Percentiles rank a stretch among this genome's conserved stretches.
phyloP scores from a whole-genome alignment of 2,888 invertebrate species.

The Venusia cambrica region DNA sequence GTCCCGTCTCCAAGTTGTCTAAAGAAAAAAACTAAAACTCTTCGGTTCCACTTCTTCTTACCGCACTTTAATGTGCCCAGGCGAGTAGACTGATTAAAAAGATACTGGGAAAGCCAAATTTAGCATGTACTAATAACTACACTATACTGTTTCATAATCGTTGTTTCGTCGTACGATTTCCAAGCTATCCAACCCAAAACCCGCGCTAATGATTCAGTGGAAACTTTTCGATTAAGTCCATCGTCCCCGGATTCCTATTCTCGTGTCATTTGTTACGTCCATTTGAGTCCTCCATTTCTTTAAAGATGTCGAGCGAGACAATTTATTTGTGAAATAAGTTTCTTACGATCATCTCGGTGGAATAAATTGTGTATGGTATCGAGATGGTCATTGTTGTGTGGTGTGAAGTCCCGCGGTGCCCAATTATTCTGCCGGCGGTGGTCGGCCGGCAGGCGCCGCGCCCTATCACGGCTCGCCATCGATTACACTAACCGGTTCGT shows the following conservation, averaged over 20 bases:
- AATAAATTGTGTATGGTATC: slow-evolving; percentile 30
- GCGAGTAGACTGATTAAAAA: too few relatives aligned
- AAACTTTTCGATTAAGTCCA: slow-evolving; percentile 47
- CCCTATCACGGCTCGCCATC: slow-evolving; percentile 77
- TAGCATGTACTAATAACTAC: too few relatives aligned
- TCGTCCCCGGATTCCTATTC: slow-evolving; percentile 53
- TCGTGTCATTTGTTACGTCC: slow-evolving; percentile 56
- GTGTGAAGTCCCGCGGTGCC: slow-evolving; percentile 79
- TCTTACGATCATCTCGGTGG: slow-evolving; percentile 35
- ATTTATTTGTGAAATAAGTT: slow-evolving; percentile 53
- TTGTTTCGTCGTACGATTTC: too few relatives aligned
- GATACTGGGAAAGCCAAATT: too few relatives aligned
- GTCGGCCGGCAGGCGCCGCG: slow-evolving; percentile 71
- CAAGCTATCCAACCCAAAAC: too few relatives aligned
- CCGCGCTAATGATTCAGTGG: slow-evolving; percentile 36
- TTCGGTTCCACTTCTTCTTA: too few relatives aligned
- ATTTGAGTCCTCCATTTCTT: slow-evolving; percentile 51
- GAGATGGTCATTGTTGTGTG: slow-evolving; percentile 48
- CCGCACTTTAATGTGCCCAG: too few relatives aligned
- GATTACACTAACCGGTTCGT: slow-evolving; percentile 70
- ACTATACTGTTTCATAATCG: too few relatives aligned
- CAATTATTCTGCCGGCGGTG: slow-evolving; percentile 76
- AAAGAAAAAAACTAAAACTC: too few relatives aligned
- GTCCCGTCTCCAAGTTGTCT: too few relatives aligned
- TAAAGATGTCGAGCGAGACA: slow-evolving; percentile 46